A percentile compares a stretch with the other conserved stretches of the same genome.
phyloP scores from a whole-genome alignment of 2,113 vertebrate species.

The Donacobius atricapilla region DNA sequence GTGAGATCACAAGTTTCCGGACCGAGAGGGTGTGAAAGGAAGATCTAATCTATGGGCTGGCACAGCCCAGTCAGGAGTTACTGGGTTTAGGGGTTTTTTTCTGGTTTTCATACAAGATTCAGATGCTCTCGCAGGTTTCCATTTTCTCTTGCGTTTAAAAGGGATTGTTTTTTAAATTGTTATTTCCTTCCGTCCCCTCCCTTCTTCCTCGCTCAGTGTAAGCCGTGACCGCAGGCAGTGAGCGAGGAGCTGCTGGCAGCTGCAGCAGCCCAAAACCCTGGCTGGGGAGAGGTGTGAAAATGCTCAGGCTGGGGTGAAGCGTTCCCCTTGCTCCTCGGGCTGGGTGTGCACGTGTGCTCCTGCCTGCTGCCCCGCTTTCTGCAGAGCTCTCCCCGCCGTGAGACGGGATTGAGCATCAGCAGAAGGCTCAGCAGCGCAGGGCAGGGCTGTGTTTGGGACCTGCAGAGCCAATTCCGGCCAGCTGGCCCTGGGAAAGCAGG shows the following conservation, averaged over 20 bases:
- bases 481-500: neutral
- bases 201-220: neutral
- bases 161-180: constrained; percentile 28
- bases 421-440: neutral
- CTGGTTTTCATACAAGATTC: neutral
- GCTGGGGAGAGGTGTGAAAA: neutral
- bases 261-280: neutral
- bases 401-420: neutral
- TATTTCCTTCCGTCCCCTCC: constrained; percentile 14
- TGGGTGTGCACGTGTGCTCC: neutral
- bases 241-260: neutral
- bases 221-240: neutral
- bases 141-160: constrained; percentile 3
- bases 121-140: neutral
- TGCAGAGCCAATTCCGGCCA: neutral
- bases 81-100: neutral
- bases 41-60: constrained; percentile 31
- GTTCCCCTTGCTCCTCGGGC: neutral
- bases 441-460: neutral
- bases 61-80: neutral
- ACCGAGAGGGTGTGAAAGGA: constrained; percentile 46
- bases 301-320: neutral
- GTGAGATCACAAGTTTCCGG: constrained; percentile 33
- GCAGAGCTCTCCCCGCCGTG: accelerated
- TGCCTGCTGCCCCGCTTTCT: neutral